phyloP scores from a whole-genome alignment of 2,113 vertebrate genomes.

The Andinoacara biseriatus region DNA sequence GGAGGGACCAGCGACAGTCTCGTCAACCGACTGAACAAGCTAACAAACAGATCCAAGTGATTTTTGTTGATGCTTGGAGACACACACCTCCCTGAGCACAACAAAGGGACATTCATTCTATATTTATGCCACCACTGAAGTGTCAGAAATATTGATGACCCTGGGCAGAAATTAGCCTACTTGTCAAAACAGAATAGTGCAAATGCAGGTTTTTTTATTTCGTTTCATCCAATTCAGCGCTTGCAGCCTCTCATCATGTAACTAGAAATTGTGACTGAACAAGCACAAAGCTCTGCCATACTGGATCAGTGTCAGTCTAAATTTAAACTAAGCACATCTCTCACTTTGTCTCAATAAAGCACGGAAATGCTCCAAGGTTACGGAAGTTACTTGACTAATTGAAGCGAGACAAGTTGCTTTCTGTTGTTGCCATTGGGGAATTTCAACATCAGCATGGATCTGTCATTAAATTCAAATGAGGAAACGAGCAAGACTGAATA shows the following conservation, averaged over 20 bases:
- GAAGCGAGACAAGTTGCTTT: constrained; percentile 54
- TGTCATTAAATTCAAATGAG: constrained; percentile 43
- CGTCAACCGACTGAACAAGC: constrained; percentile 64
- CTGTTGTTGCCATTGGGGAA: constrained; percentile 52
- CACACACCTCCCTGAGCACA: constrained; percentile 68
- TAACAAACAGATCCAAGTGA: constrained; percentile 66
- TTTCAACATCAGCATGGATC: constrained; percentile 18
- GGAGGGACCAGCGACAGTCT: constrained; percentile 52
- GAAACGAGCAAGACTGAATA: constrained; percentile 24
- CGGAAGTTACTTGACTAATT: constrained; percentile 59
- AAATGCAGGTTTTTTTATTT: constrained; percentile 45
- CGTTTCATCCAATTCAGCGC: constrained; percentile 24
- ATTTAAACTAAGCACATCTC: constrained; percentile 69
- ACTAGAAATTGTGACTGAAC: constrained; percentile 56
- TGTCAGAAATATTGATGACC: constrained; percentile 80
- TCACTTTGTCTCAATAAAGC: constrained; percentile 49
- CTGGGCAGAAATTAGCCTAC: constrained; percentile 69
- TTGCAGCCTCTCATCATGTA: constrained; percentile 55
- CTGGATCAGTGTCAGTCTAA: constrained; percentile 64
- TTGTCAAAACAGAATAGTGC: constrained; percentile 68
- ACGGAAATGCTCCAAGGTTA: constrained; percentile 59
- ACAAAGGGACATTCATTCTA: constrained; percentile 69
- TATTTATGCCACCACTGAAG: constrained; percentile 68
- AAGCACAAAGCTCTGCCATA: constrained; percentile 49
- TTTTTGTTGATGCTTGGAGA: constrained; percentile 67